A percentile compares a stretch with the other conserved stretches of the same genome.
phyloP scores from a whole-genome alignment of 2,113 vertebrate genomes.

The Ranitomeya variabilis region DNA sequence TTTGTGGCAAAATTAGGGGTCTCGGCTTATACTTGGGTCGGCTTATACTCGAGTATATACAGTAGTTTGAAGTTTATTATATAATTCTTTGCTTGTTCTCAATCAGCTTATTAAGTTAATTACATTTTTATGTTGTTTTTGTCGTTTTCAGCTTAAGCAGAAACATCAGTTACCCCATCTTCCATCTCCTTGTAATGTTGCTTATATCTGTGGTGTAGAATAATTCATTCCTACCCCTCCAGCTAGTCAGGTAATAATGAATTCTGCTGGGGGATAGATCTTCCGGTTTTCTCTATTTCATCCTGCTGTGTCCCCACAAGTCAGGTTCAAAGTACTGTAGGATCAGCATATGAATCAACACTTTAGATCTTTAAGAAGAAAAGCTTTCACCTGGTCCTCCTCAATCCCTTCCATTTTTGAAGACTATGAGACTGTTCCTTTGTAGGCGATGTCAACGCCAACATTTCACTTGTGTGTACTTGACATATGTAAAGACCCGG shows the following conservation, averaged over 20 bases:
- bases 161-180: neutral
- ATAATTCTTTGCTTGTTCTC: neutral
- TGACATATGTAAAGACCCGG: slow-evolving; percentile 21
- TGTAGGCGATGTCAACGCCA: slow-evolving; percentile 19
- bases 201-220: slow-evolving; percentile 15
- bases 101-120: slow-evolving; percentile 5
- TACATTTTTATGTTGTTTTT: neutral
- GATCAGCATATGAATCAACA: slow-evolving; percentile 48
- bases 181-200: neutral
- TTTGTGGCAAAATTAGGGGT: no score
- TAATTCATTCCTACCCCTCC: slow-evolving; percentile 31
- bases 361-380: slow-evolving; percentile 49
- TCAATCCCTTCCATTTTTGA: slow-evolving; percentile 23
- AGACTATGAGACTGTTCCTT: slow-evolving; percentile 3
- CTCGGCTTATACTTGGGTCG: no score
- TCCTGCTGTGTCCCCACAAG: slow-evolving; percentile 31
- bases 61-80: neutral
- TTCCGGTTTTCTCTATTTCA: slow-evolving; percentile 16
- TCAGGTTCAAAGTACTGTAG: slow-evolving; percentile 40
- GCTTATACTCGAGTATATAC: no score
- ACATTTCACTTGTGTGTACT: slow-evolving; percentile 21
- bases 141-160: neutral
- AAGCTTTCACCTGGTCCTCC: slow-evolving; percentile 47
- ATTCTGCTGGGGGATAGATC: slow-evolving; percentile 41
- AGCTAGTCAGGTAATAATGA: slow-evolving; percentile 41